A percentile compares a stretch with the other conserved stretches of the same genome.
Evolutionary conservation across 2,113 vertebrate species (phyloP).

Genomic region (Sylvicapra grimmia): DNA sequence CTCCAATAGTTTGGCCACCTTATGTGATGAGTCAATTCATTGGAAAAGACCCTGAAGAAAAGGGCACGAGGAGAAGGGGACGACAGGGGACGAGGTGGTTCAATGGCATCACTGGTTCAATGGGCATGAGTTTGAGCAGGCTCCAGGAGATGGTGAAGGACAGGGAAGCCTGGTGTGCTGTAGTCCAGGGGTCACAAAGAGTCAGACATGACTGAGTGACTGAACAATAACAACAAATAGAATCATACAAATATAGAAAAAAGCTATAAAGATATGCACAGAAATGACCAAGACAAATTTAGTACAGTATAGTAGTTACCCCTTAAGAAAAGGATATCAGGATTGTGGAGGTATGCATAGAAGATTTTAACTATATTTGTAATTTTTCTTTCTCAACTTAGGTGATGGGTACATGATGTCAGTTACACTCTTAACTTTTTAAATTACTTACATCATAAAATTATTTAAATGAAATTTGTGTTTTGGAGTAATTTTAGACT

Average conservation of each 20-base stretch:
- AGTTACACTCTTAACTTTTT: not conserved
- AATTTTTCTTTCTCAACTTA: constrained; percentile 8
- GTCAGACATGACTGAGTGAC: not conserved
- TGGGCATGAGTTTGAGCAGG: not conserved
- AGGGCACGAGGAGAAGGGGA: not conserved
- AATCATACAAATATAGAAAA: not conserved
- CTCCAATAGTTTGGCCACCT: not conserved
- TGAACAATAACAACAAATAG: not conserved
- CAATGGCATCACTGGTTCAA: not conserved
- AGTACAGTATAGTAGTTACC: not conserved
- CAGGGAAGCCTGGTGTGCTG: not conserved
- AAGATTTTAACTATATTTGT: not conserved
- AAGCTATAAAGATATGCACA: not conserved
- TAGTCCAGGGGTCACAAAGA: not conserved
- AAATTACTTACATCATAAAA: not conserved
- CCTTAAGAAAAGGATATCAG: not conserved
- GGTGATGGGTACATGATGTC: not conserved
- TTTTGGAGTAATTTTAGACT: not conserved
- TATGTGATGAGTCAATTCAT: not conserved
- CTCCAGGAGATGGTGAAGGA: not conserved
- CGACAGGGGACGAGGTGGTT: not conserved
- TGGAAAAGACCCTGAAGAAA: not conserved
- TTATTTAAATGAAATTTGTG: not conserved
- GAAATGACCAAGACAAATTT: not conserved
- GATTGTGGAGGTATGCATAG: not conserved